phyloP scores from a whole-genome alignment of 2,113 vertebrate species.

The Neolamprologus falcicula region DNA sequence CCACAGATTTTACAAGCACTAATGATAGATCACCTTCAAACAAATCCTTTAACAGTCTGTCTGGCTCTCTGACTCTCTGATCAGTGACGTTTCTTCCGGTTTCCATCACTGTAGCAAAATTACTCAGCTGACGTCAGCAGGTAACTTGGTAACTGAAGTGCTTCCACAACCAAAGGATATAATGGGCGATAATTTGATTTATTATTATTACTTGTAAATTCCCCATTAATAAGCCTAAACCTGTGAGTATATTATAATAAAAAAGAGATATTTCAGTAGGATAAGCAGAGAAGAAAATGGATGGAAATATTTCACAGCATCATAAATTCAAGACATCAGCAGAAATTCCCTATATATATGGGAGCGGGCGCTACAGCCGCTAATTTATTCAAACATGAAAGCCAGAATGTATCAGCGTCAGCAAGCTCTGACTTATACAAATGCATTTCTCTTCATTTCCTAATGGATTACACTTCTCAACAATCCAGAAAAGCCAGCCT shows the following conservation, averaged over 20 bases:
- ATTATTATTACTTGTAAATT: not conserved
- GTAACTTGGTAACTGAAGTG: not conserved
- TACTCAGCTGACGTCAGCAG: not conserved
- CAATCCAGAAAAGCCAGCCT: not conserved
- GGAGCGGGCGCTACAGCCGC: not conserved
- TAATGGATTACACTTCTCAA: constrained; percentile 25
- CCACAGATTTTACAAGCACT: not conserved
- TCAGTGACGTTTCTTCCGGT: not conserved
- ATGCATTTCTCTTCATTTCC: constrained; percentile 35
- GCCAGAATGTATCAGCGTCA: constrained; percentile 21
- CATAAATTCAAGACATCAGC: constrained; percentile 13
- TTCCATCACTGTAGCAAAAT: not conserved
- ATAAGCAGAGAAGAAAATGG: not conserved
- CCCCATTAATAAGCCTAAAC: not conserved
- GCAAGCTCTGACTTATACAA: constrained; percentile 22
- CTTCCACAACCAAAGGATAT: not conserved
- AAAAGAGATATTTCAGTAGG: not conserved
- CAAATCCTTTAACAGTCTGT: not conserved
- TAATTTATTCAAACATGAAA: constrained; percentile 31
- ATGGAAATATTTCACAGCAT: not conserved
- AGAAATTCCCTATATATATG: not conserved
- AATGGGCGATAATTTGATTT: not conserved
- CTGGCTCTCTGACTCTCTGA: not conserved
- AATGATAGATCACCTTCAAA: not conserved
- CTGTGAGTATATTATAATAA: not conserved